Evolutionary conservation across 2,113 vertebrate genomes (phyloP), one percentile per base, ranked within the genome.

Genomic region (Catharus minimus): DNA sequence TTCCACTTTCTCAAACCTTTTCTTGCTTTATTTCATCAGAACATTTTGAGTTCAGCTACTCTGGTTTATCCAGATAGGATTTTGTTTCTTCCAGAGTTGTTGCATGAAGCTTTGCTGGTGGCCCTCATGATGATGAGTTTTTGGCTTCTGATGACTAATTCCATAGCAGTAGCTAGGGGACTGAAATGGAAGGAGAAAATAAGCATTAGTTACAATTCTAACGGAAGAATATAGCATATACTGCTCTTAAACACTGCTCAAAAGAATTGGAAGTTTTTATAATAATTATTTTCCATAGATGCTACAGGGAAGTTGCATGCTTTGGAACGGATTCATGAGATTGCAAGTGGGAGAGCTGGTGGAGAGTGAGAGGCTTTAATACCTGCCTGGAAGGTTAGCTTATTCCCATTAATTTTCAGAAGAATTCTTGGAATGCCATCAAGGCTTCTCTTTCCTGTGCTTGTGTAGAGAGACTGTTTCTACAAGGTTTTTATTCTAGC

Each of bases 361-460:
- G 23, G 64, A 39, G n/a, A 43, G 49, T 52, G 36, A 52, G 36
- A 75, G 43, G 36, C 38, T 81, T 73, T 23, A 33, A 19, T 33
- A 41, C 18, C 9, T 8, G 7, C 47, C 15, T 44, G 27, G 46
- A 27, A 39, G 11, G 28, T 50, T 67, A n/a, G 39, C 18, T 89
- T 89, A 33, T 38, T 67, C 28, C 28, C 33, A 26, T 55, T 66
- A 38, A 65, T 88, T 88, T 83, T 83, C 89, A 78, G 77, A 57
- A 80, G 46, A 69, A 50, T 32, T 86, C 71, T n/a, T 89, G 43
- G 47, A 81, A 71, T 69, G 26, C 33, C 18, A 10, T 41, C 32
- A 71, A 24, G 28, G 12, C n/a, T 74, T 50, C 33, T 16, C 52
- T 66, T 20, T 71, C 13, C 8, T 53, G 8, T 55, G 11, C n/a